Percentiles rank a stretch among this genome's conserved stretches.
Evolutionary conservation across 2,888 invertebrate species (phyloP).

Genomic region (Caenorhabditis sp.): DNA sequence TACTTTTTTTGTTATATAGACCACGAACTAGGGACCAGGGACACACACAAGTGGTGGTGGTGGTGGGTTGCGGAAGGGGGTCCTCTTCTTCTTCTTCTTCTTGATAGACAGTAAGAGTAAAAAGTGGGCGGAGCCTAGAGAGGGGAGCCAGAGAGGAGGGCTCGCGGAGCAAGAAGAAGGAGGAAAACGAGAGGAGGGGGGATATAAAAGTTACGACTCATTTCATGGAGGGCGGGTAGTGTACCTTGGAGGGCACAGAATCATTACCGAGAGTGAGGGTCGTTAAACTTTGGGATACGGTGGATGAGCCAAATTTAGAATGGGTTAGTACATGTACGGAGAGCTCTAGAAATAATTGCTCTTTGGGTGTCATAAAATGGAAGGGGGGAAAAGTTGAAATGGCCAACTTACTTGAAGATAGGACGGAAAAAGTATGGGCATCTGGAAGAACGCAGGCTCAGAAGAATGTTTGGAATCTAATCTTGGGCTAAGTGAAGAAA

Average conservation of each 20-base stretch:
- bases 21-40: slow-evolving; percentile 17
- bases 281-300: slow-evolving; percentile 4
- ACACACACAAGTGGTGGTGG: slow-evolving; percentile 18
- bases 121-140: slow-evolving; percentile 32
- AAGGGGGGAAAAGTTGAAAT: neutral
- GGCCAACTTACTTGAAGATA: slow-evolving; percentile 8
- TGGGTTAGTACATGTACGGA: slow-evolving; percentile 1
- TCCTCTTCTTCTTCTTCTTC: neutral
- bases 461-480: no score
- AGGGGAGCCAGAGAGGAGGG: neutral
- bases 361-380: neutral
- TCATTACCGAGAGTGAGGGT: slow-evolving; percentile 11
- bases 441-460: no score
- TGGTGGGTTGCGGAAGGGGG: neutral
- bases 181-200: slow-evolving; percentile 25
- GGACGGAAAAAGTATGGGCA: neutral
- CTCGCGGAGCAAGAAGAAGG: neutral
- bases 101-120: slow-evolving; percentile 51
- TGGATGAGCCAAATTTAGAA: neutral
- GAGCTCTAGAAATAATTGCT: neutral
- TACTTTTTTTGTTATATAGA: slow-evolving; percentile 26
- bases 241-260: neutral
- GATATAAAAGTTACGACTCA: slow-evolving; percentile 57
- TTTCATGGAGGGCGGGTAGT: neutral
- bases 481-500: no score